Conservation (phyloP, 2,888 invertebrate genomes). For the Dryadula phaetusa region DNA sequence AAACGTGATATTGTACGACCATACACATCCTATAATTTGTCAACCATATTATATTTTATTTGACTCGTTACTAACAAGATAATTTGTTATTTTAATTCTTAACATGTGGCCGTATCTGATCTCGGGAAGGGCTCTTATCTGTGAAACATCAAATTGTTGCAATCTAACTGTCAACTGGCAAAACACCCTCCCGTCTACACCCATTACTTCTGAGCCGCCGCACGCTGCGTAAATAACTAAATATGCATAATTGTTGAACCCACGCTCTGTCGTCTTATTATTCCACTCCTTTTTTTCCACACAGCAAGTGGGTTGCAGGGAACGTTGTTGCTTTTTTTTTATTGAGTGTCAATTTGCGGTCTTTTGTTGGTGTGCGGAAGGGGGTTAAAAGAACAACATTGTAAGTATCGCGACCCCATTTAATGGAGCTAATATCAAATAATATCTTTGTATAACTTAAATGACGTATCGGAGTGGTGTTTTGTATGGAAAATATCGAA, state of each 20-base stretch:
- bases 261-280: slow-evolving; percentile 37
- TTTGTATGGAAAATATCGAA: neutral
- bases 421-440: neutral
- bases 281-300: slow-evolving; percentile 40
- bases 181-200: slow-evolving; percentile 62
- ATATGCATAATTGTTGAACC: slow-evolving; percentile 70
- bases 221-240: slow-evolving; percentile 69
- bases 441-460: neutral
- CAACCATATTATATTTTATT: neutral
- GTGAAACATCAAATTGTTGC: slow-evolving; percentile 42
- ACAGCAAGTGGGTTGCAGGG: slow-evolving; percentile 22
- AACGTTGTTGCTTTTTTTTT: slow-evolving; percentile 40
- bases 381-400: slow-evolving; percentile 22
- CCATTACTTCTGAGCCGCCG: slow-evolving; percentile 68
- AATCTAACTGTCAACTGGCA: slow-evolving; percentile 45
- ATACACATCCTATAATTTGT: neutral
- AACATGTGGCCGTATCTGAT: slow-evolving; percentile 25
- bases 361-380: slow-evolving; percentile 37
- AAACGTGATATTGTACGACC: too few relatives aligned
- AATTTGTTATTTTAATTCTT: slow-evolving; percentile 26
- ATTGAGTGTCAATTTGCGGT: slow-evolving; percentile 45
- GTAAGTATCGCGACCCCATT: neutral
- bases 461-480: neutral
- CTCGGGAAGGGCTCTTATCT: slow-evolving; percentile 38
- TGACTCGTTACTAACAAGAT: neutral